Base-by-base conservation (phyloP, 1,140 invertebrate genomes). In the Rhagoletis zephyria region DNA sequence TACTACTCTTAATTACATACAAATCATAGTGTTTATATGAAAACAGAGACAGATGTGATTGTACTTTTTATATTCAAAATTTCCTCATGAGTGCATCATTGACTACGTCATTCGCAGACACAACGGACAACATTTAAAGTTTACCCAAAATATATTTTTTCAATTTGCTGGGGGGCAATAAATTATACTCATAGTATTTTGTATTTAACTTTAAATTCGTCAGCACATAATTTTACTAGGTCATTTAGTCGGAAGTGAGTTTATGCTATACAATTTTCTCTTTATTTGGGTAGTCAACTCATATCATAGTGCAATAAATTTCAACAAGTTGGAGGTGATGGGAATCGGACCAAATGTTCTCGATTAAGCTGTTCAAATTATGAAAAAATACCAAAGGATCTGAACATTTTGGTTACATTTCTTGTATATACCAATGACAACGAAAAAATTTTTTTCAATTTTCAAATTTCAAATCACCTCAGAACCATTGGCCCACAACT, bases 231-330 rank as follows among this genome's bases (percentile, higher is more conserved):
- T 74, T 74, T 74, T 74, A 74, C 45, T 74, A 42, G 67, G 40
- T 74, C 67, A 74, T 74, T 74, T 74, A 74, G 40, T 45, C 45
- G 67, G 40, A 74, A 74, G 40, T 42, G 14, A 74, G 67, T 45
- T 63, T 30, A 30, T 30, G 30, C 30, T 30, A 30, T 30, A 30
- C 30, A 30, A 30, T 30, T 30, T 30, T 30, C 30, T 30, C 30
- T 30, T 30, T 30, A 30, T 30, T 30, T 30, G 30, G 30, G 30
- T 30, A 30, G 30, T 30, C 30, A 30, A 30, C 30, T 30, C 30
- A 30, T 30, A 30, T 30, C 30, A 30, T 30, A 30, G 30, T 30
- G 30, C 30, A 30, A 30, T 1, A 30, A 30, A 30, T 30, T 30
- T 30, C 30, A 30, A 30, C 30, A 30, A 30, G 30, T 30, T 30